A percentile compares a stretch with the other conserved stretches of the same genome.
Conservation (phyloP, 2,888 invertebrate genomes). For the Pelosia muscerda region DNA sequence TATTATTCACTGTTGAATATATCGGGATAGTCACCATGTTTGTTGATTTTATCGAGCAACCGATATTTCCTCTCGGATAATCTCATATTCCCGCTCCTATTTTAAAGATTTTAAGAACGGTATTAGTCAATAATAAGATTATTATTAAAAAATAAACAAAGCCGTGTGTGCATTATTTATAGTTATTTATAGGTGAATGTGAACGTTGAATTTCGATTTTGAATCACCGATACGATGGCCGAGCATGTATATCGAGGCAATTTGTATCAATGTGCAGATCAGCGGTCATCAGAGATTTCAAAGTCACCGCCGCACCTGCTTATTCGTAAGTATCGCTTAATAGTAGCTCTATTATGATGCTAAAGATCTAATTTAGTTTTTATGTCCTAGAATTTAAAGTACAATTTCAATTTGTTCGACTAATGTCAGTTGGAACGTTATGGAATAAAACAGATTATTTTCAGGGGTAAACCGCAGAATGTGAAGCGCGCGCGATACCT, state of each 20-base stretch:
- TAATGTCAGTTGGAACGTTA: conserved; percentile 48
- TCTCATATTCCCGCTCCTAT: too few relatives aligned
- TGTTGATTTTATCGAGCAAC: too few relatives aligned
- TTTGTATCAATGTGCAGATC: conserved; percentile 79
- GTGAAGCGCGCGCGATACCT: conserved; percentile 60
- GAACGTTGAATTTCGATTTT: conserved; percentile 38
- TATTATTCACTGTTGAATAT: too few relatives aligned
- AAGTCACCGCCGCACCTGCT: conserved; percentile 80
- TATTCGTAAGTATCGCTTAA: conserved; percentile 74
- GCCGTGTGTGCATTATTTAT: conserved; percentile 15
- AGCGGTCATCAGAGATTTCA: conserved; percentile 68
- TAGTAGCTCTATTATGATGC: conserved; percentile 55
- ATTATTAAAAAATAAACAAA: conserved; percentile 16
- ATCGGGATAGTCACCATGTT: too few relatives aligned
- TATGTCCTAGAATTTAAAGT: conserved; percentile 34
- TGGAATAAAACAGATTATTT: conserved; percentile 53
- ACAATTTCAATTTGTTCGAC: conserved; percentile 31
- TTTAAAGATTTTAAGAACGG: too few relatives aligned
- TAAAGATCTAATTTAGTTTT: conserved; percentile 27
- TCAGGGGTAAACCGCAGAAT: conserved; percentile 80
- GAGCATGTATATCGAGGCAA: conserved; percentile 71
- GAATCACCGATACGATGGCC: conserved; percentile 38
- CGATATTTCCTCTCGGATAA: too few relatives aligned
- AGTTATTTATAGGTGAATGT: conserved; percentile 30
- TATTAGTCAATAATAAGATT: too few relatives aligned